Conservation (phyloP, 92 coral and sea anemone genomes). For the Isaurus tuberculatus region DNA sequence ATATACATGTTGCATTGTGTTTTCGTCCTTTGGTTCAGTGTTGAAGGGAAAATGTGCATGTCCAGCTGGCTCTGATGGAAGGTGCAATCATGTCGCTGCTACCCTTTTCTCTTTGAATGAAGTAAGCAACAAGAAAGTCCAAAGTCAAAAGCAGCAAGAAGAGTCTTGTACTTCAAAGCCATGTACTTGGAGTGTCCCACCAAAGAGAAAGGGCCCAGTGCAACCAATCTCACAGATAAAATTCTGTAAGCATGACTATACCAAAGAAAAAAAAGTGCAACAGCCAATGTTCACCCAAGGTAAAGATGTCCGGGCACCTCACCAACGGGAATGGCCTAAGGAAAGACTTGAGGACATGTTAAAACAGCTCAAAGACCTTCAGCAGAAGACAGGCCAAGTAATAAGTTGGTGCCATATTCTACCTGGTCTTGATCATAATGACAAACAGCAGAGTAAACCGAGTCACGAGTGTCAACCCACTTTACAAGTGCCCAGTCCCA, state of each 20-base stretch:
- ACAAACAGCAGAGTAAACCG: constrained; percentile 1
- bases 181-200: constrained; percentile 52
- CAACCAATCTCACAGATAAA: constrained; percentile 19
- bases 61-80: constrained; percentile 32
- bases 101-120: constrained; percentile 43
- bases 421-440: constrained; percentile 16
- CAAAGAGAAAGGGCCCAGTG: constrained; percentile 25
- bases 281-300: constrained; percentile 22
- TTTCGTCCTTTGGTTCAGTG: constrained; percentile 12
- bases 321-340: constrained; percentile 13
- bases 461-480: constrained; percentile 5
- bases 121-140: constrained; percentile 13
- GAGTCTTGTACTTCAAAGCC: constrained; percentile 49
- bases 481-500: constrained; percentile 14
- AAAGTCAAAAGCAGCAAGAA: neutral
- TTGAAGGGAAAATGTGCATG: constrained; percentile 32
- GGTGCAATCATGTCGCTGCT: constrained; percentile 49
- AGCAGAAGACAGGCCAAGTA: constrained; percentile 21
- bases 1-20: constrained; percentile 20
- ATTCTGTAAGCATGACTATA: constrained; percentile 42
- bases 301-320: constrained; percentile 29
- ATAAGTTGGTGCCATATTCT: constrained; percentile 29
- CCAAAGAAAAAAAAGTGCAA: constrained; percentile 27
- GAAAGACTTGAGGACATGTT: constrained; percentile 11
- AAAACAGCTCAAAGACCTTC: constrained; percentile 23